phyloP scores from a whole-genome alignment of 2,113 vertebrate species.

The Himantopus leucocephalus region DNA sequence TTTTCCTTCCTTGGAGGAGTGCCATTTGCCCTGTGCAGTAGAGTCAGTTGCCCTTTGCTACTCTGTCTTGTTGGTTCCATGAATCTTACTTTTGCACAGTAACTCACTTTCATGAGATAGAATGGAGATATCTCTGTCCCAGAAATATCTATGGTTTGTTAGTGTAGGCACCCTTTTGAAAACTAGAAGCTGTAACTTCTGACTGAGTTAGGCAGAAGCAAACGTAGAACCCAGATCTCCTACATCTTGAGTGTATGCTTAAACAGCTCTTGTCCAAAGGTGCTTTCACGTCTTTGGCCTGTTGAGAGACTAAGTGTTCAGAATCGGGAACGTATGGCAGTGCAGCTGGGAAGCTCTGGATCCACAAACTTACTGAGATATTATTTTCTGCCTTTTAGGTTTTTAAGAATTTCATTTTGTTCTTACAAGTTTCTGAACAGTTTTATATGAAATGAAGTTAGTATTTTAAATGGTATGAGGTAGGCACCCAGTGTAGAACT shows the following conservation, averaged over 20 bases:
- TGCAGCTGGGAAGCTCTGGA: not conserved
- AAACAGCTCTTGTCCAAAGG: not conserved
- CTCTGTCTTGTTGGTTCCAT: not conserved
- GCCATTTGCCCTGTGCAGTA: not conserved
- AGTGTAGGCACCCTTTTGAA: not conserved
- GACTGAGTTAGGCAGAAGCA: not conserved
- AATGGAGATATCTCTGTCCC: not conserved
- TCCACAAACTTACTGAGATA: not conserved
- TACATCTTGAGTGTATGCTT: not conserved
- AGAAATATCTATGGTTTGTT: not conserved
- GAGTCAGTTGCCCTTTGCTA: not conserved
- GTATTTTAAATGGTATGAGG: not conserved
- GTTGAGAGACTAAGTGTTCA: not conserved
- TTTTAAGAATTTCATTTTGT: not conserved
- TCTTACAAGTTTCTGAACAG: not conserved
- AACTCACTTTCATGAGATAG: not conserved
- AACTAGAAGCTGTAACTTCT: not conserved
- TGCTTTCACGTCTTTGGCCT: not conserved
- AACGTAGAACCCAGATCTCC: not conserved
- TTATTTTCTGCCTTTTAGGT: not conserved
- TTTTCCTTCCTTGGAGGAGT: not conserved
- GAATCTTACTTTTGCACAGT: not conserved
- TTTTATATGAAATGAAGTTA: not conserved
- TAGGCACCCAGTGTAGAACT: not conserved
- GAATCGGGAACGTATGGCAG: not conserved